These are phyloP conservation scores for Drosophila littoralis DNA, from an alignment of 1,140 invertebrate species.

Conservation along the genomic window DNA sequence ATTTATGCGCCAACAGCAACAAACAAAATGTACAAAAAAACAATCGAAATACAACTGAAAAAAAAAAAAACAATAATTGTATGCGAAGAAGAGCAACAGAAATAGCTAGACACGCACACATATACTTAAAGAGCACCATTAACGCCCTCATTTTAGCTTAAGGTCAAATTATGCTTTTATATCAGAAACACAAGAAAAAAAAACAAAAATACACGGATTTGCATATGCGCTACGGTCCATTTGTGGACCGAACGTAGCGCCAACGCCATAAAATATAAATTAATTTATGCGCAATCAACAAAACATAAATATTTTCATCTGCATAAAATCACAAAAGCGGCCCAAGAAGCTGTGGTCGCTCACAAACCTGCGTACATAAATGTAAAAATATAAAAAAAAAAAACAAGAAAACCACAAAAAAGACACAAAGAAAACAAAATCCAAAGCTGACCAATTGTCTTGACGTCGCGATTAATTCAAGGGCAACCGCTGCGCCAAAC, in stretches of 20 bases:
- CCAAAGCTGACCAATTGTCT: slow-evolving; percentile 69
- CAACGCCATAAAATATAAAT: slow-evolving; percentile 83
- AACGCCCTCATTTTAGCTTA: slow-evolving; percentile 81
- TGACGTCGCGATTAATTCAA: slow-evolving; percentile 57
- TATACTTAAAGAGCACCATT: slow-evolving; percentile 73
- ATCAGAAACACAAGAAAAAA: slow-evolving; percentile 43
- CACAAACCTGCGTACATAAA: slow-evolving; percentile 69
- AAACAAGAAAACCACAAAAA: slow-evolving; percentile 31
- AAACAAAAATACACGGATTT: slow-evolving; percentile 42
- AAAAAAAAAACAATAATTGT: slow-evolving; percentile 41
- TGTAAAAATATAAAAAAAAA: slow-evolving; percentile 48
- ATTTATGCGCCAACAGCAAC: slow-evolving; percentile 75
- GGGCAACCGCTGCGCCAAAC: slow-evolving; percentile 60
- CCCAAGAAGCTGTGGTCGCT: slow-evolving; percentile 64
- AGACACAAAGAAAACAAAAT: slow-evolving; percentile 36
- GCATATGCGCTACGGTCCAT: slow-evolving; percentile 68
- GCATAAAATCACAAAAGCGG: slow-evolving; percentile 78
- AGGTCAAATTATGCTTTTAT: slow-evolving; percentile 83
- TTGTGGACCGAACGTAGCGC: slow-evolving; percentile 78
- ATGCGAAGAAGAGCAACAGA: slow-evolving; percentile 45
- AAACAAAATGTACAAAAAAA: slow-evolving; percentile 52
- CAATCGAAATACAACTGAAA: slow-evolving; percentile 24
- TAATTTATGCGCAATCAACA: slow-evolving; percentile 83
- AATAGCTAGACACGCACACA: slow-evolving; percentile 32
- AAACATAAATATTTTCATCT: slow-evolving; percentile 83